Evolutionary conservation across 2,888 invertebrate species (phyloP).

Genomic region (Machimus rusticus): DNA sequence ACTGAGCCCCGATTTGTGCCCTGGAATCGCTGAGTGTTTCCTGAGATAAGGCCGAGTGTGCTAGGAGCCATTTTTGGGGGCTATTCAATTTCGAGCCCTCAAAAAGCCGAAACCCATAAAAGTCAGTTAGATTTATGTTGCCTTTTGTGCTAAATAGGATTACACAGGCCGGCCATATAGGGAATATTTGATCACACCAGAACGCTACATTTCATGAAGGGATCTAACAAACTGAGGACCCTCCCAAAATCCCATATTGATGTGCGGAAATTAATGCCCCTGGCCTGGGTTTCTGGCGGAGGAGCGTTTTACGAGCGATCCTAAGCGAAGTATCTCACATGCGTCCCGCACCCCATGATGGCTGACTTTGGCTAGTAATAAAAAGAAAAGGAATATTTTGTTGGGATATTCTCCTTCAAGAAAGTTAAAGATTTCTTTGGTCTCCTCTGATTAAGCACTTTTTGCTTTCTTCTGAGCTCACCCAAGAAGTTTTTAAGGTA

Average conservation of each 20-base stretch:
- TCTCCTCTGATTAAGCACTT: not conserved
- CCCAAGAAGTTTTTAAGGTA: not conserved
- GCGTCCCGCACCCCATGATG: not conserved
- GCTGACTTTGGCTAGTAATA: not conserved
- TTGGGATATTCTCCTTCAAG: not conserved
- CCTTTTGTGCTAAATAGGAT: conserved; percentile 37
- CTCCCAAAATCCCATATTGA: conserved; percentile 30
- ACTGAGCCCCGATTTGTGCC: not conserved
- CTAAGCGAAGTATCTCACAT: not conserved
- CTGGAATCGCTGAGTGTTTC: not conserved
- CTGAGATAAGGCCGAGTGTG: not conserved
- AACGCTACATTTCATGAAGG: conserved; percentile 7
- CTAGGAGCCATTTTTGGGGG: conserved; percentile 14
- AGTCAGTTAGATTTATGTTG: conserved; percentile 38
- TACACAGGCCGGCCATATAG: conserved; percentile 2
- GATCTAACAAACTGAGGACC: conserved; percentile 2
- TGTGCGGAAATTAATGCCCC: not conserved
- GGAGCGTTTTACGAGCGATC: not conserved
- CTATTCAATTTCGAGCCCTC: conserved; percentile 14
- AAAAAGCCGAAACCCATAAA: conserved; percentile 30
- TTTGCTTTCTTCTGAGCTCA: not conserved
- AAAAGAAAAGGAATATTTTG: not conserved
- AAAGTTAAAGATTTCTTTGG: not conserved
- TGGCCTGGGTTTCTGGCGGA: not conserved
- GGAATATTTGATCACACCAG: conserved; percentile 27